Evolutionary conservation across 1,140 invertebrate species (phyloP).

Genomic region (Sycobia sp.): DNA sequence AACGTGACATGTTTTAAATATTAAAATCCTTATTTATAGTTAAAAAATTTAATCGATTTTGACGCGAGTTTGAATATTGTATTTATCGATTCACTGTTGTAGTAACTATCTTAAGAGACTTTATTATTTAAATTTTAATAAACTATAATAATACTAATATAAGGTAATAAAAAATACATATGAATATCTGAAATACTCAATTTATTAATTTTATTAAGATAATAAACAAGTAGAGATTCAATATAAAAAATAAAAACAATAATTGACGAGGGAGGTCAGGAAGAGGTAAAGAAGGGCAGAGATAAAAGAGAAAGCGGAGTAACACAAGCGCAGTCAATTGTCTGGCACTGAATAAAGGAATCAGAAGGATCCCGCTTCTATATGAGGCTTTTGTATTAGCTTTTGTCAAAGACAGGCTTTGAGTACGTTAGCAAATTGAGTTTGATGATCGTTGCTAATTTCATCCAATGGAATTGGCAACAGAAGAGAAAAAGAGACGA

Average conservation of each 20-base stretch:
- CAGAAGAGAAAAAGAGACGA: slow-evolving; percentile 27
- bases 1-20: no score
- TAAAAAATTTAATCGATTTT: no score
- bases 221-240: neutral
- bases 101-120: no score
- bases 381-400: slow-evolving; percentile 19
- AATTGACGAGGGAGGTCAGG: neutral
- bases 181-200: neutral
- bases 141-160: neutral
- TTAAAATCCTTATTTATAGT: no score
- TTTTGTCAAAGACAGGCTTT: slow-evolving; percentile 25
- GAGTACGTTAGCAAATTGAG: slow-evolving; percentile 51
- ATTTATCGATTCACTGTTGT: no score
- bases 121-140: no score
- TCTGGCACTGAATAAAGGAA: slow-evolving; percentile 41
- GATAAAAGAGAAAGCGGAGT: neutral
- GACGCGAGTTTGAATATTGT: no score
- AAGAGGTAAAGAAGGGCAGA: no score
- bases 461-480: slow-evolving; percentile 35
- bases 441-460: slow-evolving; percentile 43
- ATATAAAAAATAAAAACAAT: no score
- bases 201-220: neutral
- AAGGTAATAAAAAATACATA: neutral
- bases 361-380: slow-evolving; percentile 35
- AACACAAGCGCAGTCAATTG: slow-evolving; percentile 11